Evolutionary conservation across 2,113 vertebrate species (phyloP), one percentile per base, ranked within the genome.

Genomic region (Gymnarchus niloticus): DNA sequence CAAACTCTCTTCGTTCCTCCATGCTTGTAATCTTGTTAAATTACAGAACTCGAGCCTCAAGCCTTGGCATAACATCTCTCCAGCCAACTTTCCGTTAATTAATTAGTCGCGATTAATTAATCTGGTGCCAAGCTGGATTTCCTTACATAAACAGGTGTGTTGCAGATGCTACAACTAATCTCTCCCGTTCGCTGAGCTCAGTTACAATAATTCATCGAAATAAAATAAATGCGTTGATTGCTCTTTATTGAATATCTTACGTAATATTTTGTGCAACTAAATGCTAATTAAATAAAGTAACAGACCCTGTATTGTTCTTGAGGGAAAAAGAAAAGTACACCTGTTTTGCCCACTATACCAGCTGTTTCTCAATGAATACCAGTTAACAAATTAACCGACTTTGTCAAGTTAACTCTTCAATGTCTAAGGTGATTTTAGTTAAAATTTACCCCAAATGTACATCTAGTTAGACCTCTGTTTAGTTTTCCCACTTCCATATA

Each of bases 21-120:
- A 78, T 19, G 76, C 44, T 37, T 78, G 23, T 81, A 48, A 52
- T 81, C 46, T 81, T 49, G 49, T 81, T 81, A 81, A 81, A 51
- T 52, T 81, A 81, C 48, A 48, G 17, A 28, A 81, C 49, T 28
- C 49, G 52, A 81, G 44, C 76, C 10, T 46, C 76, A 48, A 37
- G 6, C 76, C 76, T 78, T 48, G 76, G 76, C 41, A 37, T 21
- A 37, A 78, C 44, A 48, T 78, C 44, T 48, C 23, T 78, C 76
- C 41, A 78, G 41, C 76, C 76, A 48, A 78, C 33, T n/a, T 48
- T 37, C 46, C 17, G 37, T 78, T 48, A 78, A 78, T 77, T 77
- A 77, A 77, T 78, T 48, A 78, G 76, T 44, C 23, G 17, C 9
- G 21, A 49, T 78, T 78, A 48, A 48, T 78, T 48, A 78, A 48